Evolutionary conservation across 2,888 invertebrate genomes (phyloP).

Genomic region (Mesoligia furuncula): DNA sequence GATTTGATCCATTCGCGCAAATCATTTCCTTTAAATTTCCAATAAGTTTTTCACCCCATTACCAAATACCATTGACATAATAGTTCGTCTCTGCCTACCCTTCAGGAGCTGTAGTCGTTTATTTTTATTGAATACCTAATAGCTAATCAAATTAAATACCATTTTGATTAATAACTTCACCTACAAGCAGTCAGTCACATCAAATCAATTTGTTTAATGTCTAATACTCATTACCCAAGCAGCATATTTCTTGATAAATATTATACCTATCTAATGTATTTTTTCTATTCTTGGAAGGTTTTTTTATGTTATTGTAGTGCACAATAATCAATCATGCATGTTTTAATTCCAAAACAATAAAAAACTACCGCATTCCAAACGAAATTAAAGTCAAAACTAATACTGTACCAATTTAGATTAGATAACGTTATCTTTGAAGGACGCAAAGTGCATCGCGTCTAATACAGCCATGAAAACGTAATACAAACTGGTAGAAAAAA

Average conservation of each 20-base stretch:
- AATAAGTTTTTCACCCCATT: background rate
- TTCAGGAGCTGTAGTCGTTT: background rate
- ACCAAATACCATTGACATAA: background rate
- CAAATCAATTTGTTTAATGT: slow-evolving; percentile 35
- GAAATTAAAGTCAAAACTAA: slow-evolving; percentile 15
- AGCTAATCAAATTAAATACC: slow-evolving; percentile 21
- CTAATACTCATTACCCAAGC: background rate
- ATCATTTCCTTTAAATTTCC: background rate
- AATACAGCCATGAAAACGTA: slow-evolving; percentile 29
- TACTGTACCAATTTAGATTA: slow-evolving; percentile 27
- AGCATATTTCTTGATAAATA: slow-evolving; percentile 22
- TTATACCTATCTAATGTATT: background rate
- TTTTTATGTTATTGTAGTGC: slow-evolving; percentile 5
- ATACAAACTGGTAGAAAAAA: slow-evolving; percentile 44
- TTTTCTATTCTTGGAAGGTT: slow-evolving; percentile 9
- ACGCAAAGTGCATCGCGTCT: slow-evolving; percentile 16
- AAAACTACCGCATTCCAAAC: background rate
- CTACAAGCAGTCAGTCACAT: slow-evolving; percentile 2
- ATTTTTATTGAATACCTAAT: slow-evolving; percentile 20
- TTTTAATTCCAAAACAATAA: slow-evolving; percentile 16
- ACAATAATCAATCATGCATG: background rate
- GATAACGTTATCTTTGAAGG: slow-evolving; percentile 35
- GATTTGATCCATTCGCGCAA: background rate
- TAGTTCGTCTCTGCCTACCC: background rate
- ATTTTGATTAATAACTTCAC: slow-evolving; percentile 27